Evolutionary conservation across 2,888 invertebrate species (phyloP), one percentile per base, ranked within the genome.

Genomic region (Aporophyla lueneburgensis): DNA sequence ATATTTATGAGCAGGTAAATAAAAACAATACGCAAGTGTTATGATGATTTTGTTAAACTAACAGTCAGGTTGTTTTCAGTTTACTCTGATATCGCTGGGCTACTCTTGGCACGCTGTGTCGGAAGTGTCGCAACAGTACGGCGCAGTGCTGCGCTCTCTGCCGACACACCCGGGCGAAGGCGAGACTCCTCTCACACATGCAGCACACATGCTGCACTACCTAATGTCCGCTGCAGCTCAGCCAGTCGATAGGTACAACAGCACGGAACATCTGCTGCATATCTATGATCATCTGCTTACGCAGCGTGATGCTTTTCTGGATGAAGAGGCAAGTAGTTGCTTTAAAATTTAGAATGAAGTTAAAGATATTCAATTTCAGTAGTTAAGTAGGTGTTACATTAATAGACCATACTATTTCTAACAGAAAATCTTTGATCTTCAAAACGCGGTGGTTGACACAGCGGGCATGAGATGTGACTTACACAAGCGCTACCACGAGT

Each of bases 191-290:
- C 92, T 98, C 21, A 93, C 93, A 62, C 96, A 98, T 74, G 93
- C 97, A 2, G 92, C 95, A 24, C 97, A 97, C 76, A 97, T 98
- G 89, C 95, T 97, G 82, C 91, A 95, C 66, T 97, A 97, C 83
- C 91, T 96, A 7, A 88, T 93, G 14, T 96, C 92, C 84, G 94
- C 86, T 76, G 96, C 91, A 84, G 95, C 93, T 0, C 92, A 89
- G 68, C 94, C 82, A 58, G 93, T 69, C 75, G 96, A 96, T 77
- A 91, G 93, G 46, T 71, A 94, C 61, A 97, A 97, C 76, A 97
- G 98, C 84, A 96, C 97, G 58, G 97, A 98, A 92, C 97, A 97
- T 85, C 96, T 98, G 66, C 94, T 98, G 85, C 97, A 97, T 88
- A 97, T 96, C 51, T 96, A 92, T 70, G 95, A 96, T 58, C 93